Percentiles rank a stretch among this genome's conserved stretches.
Evolutionary conservation across 2,113 vertebrate genomes (phyloP).

Genomic region (Psilopsiagon aymara): DNA sequence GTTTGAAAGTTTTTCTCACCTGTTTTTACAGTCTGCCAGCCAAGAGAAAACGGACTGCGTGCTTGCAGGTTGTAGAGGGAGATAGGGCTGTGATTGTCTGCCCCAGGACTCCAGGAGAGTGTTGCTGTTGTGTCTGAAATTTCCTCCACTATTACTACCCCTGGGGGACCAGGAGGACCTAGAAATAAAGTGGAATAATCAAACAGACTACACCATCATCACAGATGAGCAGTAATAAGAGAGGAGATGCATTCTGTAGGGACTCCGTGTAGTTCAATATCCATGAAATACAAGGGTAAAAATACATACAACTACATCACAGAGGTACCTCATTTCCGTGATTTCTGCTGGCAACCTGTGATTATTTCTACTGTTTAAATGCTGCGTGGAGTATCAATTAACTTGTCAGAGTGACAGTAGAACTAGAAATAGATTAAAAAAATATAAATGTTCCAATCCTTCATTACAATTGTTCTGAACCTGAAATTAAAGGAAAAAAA

Average conservation of each 20-base stretch:
- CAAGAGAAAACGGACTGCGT: slow-evolving; percentile 95
- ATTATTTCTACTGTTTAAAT: neutral
- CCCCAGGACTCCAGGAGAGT: slow-evolving; percentile 91
- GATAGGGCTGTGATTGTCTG: slow-evolving; percentile 96
- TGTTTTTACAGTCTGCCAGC: slow-evolving; percentile 96
- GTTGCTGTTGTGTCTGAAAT: slow-evolving; percentile 92
- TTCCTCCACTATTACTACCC: slow-evolving; percentile 96
- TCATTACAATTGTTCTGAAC: neutral
- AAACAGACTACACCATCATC: neutral
- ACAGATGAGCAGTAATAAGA: neutral
- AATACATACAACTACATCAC: neutral
- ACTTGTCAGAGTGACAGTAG: neutral
- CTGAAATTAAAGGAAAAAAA: neutral
- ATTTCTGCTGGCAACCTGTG: slow-evolving; percentile 4
- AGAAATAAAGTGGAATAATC: slow-evolving; percentile 35
- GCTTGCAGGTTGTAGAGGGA: slow-evolving; percentile 93
- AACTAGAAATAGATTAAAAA: slow-evolving; percentile 8
- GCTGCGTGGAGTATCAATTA: neutral
- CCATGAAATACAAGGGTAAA: slow-evolving; percentile 8
- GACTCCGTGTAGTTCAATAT: neutral
- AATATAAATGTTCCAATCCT: neutral
- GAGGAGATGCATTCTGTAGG: neutral
- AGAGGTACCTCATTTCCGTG: neutral
- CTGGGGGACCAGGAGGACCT: slow-evolving; percentile 97
- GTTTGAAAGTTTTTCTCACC: slow-evolving; percentile 76